Percentiles rank a stretch among this genome's conserved stretches.
Conservation (phyloP, 1,140 invertebrate genomes). For the Parapsyche elsis region DNA sequence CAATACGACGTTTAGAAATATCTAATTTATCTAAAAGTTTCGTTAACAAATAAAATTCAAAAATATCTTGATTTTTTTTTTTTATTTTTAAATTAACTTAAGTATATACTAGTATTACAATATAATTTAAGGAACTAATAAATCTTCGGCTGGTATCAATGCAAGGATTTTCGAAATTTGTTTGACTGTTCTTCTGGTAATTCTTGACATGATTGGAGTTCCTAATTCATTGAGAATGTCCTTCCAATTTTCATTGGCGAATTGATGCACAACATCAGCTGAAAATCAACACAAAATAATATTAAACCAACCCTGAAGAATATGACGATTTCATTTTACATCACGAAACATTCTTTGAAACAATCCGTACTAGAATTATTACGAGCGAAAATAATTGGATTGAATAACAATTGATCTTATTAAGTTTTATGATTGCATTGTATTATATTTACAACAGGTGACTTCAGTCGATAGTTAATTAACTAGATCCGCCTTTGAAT, state of each 20-base stretch:
- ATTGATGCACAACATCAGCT: slow-evolving; percentile 60
- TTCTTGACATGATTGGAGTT: slow-evolving; percentile 60
- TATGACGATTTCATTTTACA: neutral
- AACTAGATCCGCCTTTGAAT: too few relatives aligned
- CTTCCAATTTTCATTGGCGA: slow-evolving; percentile 63
- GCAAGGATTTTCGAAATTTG: slow-evolving; percentile 52
- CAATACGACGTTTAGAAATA: neutral
- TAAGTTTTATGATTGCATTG: too few relatives aligned
- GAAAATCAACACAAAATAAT: slow-evolving; percentile 50
- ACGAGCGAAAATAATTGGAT: too few relatives aligned
- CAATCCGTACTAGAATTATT: too few relatives aligned
- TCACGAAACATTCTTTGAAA: too few relatives aligned
- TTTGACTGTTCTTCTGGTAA: slow-evolving; percentile 58
- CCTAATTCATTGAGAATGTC: slow-evolving; percentile 62
- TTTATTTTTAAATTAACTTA: neutral
- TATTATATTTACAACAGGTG: too few relatives aligned
- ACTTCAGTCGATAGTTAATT: too few relatives aligned
- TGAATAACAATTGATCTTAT: too few relatives aligned
- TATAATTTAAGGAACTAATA: slow-evolving; percentile 29
- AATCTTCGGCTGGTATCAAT: slow-evolving; percentile 22
- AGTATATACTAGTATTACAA: neutral
- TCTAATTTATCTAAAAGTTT: neutral
- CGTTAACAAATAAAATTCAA: slow-evolving; percentile 17
- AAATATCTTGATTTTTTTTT: neutral
- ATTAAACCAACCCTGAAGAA: neutral